Evolutionary conservation across 2,888 invertebrate species (phyloP).

Genomic region (Spodoptera littoralis): DNA sequence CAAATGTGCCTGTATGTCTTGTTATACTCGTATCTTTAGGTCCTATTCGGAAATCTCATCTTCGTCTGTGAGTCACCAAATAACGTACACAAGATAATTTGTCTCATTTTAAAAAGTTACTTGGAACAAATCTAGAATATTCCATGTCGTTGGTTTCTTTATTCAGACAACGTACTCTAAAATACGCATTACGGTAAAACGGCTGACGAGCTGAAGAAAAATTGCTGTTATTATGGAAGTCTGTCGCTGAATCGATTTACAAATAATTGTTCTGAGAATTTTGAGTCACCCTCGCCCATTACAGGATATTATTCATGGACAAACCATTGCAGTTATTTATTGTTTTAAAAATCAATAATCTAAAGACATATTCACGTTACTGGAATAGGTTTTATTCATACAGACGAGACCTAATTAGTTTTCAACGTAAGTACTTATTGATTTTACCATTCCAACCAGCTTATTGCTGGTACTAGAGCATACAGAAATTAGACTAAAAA

Average conservation of each 20-base stretch:
- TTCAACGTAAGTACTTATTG: too few species aligned
- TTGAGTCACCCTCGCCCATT: slow-evolving; percentile 22
- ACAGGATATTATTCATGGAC: slow-evolving; percentile 5
- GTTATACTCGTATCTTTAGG: too few species aligned
- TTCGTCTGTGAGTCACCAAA: slow-evolving; percentile 2
- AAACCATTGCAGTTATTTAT: background rate
- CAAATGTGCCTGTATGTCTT: slow-evolving; percentile 9
- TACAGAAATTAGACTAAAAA: too few species aligned
- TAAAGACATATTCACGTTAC: too few species aligned
- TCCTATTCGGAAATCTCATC: background rate
- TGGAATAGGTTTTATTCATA: too few species aligned
- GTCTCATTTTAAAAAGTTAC: background rate
- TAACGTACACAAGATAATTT: background rate
- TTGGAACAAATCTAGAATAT: background rate
- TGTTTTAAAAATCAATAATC: background rate
- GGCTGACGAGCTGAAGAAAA: background rate
- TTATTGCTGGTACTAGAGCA: too few species aligned
- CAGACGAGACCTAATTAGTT: too few species aligned
- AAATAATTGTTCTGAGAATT: slow-evolving; percentile 29
- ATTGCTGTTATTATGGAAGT: background rate
- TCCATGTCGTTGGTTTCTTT: background rate
- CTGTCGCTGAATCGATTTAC: slow-evolving; percentile 16
- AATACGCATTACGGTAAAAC: background rate
- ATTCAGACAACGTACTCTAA: background rate
- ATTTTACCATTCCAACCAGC: too few species aligned